These are phyloP conservation scores for Apomyelois bistriatella DNA, from an alignment of 2,888 invertebrate species.

Conservation along the genomic window DNA sequence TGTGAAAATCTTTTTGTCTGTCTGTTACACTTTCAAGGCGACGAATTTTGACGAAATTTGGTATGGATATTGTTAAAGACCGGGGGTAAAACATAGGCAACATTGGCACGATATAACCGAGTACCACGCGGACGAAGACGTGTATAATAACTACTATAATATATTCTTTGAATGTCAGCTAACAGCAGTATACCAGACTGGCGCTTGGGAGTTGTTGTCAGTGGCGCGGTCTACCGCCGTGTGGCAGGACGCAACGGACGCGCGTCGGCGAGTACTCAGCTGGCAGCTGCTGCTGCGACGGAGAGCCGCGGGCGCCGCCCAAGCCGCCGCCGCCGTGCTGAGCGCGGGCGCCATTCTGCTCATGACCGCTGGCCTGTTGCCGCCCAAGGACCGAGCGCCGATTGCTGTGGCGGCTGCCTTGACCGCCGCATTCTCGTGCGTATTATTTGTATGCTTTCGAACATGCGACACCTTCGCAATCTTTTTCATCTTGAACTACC, in stretches of 20 bases:
- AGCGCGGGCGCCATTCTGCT: conserved; percentile 37
- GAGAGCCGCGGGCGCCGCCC: conserved; percentile 40
- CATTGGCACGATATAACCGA: too few relatives aligned
- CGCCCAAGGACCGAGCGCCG: conserved; percentile 44
- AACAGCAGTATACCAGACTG: conserved; percentile 47
- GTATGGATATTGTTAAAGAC: too few relatives aligned
- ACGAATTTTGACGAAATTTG: too few relatives aligned
- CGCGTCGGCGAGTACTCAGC: conserved; percentile 46
- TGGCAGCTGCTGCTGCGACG: conserved; percentile 47
- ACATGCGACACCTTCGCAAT: too few relatives aligned
- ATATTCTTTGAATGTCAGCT: conserved; percentile 28
- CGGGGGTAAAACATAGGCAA: too few relatives aligned
- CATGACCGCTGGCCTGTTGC: conserved; percentile 43
- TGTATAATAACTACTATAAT: too few relatives aligned
- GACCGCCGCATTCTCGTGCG: conserved; percentile 51
- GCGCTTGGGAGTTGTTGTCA: conserved; percentile 51
- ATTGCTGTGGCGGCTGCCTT: conserved; percentile 57
- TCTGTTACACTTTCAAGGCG: too few relatives aligned
- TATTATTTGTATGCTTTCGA: too few relatives aligned
- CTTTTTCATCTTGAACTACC: too few relatives aligned
- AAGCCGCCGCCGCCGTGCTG: conserved; percentile 48
- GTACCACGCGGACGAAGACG: too few relatives aligned
- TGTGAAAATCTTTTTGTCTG: too few relatives aligned
- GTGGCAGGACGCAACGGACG: conserved; percentile 34
- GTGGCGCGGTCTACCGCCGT: conserved; percentile 24